Percentiles rank a stretch among this genome's conserved stretches.
phyloP scores from a whole-genome alignment of 1,140 invertebrate genomes.

The Drosophila funebris region DNA sequence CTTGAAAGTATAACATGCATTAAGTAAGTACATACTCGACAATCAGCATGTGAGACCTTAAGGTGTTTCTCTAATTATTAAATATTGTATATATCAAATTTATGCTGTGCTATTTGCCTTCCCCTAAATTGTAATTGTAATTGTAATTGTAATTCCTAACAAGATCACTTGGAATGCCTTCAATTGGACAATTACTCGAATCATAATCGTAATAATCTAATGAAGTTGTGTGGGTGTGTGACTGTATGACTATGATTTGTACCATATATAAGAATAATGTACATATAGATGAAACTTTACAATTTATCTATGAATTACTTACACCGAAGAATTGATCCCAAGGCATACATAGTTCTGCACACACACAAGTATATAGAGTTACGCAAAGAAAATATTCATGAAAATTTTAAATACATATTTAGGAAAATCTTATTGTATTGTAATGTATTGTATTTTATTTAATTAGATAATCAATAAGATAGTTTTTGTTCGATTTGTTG shows the following conservation, averaged over 20 bases:
- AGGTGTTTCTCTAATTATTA: background rate
- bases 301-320: conserved; percentile 86
- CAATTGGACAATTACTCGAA: too few species aligned
- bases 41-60: background rate
- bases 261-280: conserved; percentile 19
- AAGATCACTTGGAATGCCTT: background rate
- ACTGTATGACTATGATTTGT: conserved; percentile 30
- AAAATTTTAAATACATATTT: conserved; percentile 63
- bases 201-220: conserved; percentile 4
- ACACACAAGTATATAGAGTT: conserved; percentile 44
- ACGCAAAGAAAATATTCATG: conserved; percentile 60
- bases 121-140: background rate
- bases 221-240: conserved; percentile 28
- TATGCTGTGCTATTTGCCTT: conserved; percentile 2
- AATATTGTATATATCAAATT: background rate
- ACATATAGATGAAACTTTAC: conserved; percentile 19
- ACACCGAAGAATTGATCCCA: conserved; percentile 93
- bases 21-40: conserved; percentile 11
- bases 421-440: conserved; percentile 42
- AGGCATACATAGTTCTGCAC: conserved; percentile 92
- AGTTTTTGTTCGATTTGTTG: conserved; percentile 29
- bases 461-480: conserved; percentile 28
- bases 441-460: conserved; percentile 44
- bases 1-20: conserved; percentile 29
- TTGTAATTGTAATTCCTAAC: background rate